Conservation (phyloP, 2,113 vertebrate genomes). For the Bostrychus sinensis region DNA sequence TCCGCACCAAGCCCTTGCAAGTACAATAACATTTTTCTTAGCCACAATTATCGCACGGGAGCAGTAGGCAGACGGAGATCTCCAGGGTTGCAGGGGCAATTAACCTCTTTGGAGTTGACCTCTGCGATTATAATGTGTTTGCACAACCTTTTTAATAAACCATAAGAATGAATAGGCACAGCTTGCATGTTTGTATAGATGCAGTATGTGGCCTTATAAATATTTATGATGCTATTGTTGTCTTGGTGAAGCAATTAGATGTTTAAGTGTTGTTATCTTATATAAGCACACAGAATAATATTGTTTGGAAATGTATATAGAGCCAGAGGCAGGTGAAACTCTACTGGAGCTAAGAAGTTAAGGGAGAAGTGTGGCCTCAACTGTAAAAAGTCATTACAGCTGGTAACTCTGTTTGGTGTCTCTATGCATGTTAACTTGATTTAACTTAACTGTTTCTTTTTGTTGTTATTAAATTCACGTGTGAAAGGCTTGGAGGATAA, state of each 20-base stretch:
- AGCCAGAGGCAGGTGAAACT: slow-evolving; percentile 27
- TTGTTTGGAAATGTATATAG: not conserved
- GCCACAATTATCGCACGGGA: slow-evolving; percentile 46
- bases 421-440: slow-evolving; percentile 40
- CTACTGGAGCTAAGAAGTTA: slow-evolving; percentile 81
- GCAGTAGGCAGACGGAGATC: slow-evolving; percentile 38
- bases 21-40: slow-evolving; percentile 57
- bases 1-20: slow-evolving; percentile 7
- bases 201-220: not conserved
- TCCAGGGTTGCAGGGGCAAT: slow-evolving; percentile 24
- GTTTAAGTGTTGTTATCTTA: not conserved
- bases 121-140: slow-evolving; percentile 40
- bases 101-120: slow-evolving; percentile 36
- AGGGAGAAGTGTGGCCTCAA: too few species aligned
- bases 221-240: slow-evolving; percentile 7
- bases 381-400: too few species aligned
- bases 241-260: not conserved
- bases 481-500: too few species aligned
- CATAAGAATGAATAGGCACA: slow-evolving; percentile 5
- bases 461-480: not conserved
- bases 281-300: slow-evolving; percentile 9
- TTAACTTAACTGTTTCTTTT: not conserved
- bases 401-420: slow-evolving; percentile 44
- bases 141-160: slow-evolving; percentile 24
- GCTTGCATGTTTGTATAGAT: not conserved